Conservation (phyloP, 2,888 invertebrate species). For the Amiota minor region DNA sequence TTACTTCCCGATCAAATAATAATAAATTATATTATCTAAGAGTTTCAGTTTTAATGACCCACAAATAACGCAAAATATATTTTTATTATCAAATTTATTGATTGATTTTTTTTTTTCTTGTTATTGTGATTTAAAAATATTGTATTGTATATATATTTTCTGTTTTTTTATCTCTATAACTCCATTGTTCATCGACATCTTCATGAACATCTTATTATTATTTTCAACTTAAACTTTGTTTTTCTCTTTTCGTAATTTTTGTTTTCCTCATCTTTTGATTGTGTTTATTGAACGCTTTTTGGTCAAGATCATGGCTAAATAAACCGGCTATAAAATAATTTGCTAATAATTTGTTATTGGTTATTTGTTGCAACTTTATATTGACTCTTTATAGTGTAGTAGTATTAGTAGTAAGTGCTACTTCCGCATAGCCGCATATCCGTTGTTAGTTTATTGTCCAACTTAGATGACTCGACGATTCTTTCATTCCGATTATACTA, state of each 20-base stretch:
- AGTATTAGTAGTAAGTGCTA: too few species aligned
- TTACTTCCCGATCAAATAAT: not conserved
- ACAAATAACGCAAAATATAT: constrained; percentile 11
- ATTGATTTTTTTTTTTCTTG: not conserved
- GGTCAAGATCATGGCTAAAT: constrained; percentile 67
- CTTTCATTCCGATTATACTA: too few species aligned
- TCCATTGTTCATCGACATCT: too few species aligned
- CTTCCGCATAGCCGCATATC: not conserved
- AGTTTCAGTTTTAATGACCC: not conserved
- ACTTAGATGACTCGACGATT: not conserved
- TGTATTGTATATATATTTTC: not conserved
- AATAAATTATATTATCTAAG: not conserved
- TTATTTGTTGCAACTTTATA: not conserved
- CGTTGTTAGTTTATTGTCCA: constrained; percentile 5
- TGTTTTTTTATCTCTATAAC: not conserved
- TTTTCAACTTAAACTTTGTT: not conserved
- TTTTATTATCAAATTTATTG: constrained; percentile 14
- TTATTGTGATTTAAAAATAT: not conserved
- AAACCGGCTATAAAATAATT: constrained; percentile 49
- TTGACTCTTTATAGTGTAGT: not conserved
- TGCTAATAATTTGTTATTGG: constrained; percentile 11
- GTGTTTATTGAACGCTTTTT: constrained; percentile 38
- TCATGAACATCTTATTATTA: not conserved
- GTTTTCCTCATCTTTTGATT: constrained; percentile 2
- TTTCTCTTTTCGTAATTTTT: not conserved